These are phyloP conservation scores for Helarctos malayanus DNA, from an alignment of 2,797 vertebrate genomes.

Conservation along the genomic window DNA sequence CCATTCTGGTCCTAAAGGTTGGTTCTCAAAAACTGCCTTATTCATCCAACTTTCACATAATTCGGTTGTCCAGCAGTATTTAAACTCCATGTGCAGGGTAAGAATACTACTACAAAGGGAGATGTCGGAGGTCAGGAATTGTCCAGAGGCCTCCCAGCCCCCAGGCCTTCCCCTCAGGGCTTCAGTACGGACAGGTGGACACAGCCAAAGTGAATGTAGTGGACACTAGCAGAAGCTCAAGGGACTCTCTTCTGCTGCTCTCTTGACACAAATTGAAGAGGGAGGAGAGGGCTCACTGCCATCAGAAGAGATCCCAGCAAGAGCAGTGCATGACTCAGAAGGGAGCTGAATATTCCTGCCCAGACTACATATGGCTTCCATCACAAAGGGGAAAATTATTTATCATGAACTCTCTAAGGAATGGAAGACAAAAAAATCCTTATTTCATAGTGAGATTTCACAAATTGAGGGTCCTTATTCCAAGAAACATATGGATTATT, in stretches of 20 bases:
- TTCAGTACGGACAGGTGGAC: not conserved
- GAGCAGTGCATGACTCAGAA: not conserved
- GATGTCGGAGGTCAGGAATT: not conserved
- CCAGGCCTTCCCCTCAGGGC: not conserved
- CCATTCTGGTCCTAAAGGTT: not conserved
- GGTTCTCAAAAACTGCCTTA: not conserved
- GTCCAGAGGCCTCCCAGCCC: not conserved
- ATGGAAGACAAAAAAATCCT: not conserved
- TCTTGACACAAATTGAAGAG: not conserved
- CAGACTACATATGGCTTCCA: not conserved
- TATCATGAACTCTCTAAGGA: not conserved
- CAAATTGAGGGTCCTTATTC: not conserved
- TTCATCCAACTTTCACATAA: not conserved
- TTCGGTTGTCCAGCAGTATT: not conserved
- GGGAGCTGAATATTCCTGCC: not conserved
- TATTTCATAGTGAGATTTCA: not conserved
- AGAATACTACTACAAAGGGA: not conserved
- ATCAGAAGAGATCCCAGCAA: not conserved
- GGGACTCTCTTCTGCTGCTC: not conserved
- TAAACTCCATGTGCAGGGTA: not conserved
- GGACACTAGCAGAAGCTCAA: not conserved
- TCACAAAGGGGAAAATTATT: not conserved
- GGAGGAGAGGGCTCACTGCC: too few species aligned
- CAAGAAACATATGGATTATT: not conserved
- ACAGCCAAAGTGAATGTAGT: not conserved